phyloP scores from a whole-genome alignment of 2,113 vertebrate species.

The Alexandromys fortis region DNA sequence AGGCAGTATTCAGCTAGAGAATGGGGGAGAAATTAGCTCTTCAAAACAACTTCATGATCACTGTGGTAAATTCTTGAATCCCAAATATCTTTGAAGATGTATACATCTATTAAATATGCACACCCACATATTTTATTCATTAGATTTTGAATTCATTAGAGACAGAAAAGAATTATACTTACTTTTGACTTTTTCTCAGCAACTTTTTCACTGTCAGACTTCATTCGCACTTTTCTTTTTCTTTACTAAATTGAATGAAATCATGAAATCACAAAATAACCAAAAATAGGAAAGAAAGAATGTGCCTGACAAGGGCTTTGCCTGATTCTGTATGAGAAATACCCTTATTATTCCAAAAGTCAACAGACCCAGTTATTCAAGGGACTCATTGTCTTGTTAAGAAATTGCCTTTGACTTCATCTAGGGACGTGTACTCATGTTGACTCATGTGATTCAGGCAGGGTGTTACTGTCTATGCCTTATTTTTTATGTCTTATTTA shows the following conservation, averaged over 20 bases:
- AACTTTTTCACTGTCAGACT: not conserved
- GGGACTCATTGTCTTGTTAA: not conserved
- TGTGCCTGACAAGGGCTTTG: not conserved
- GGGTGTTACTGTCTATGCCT: not conserved
- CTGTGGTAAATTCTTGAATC: not conserved
- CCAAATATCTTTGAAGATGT: not conserved
- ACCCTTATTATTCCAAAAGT: not conserved
- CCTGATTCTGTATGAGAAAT: not conserved
- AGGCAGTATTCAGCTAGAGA: not conserved
- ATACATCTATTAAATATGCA: not conserved
- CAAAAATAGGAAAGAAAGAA: not conserved
- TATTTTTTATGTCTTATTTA: too few relatives aligned
- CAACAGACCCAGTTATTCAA: not conserved
- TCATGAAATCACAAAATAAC: not conserved
- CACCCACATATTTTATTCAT: not conserved
- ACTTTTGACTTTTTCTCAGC: not conserved
- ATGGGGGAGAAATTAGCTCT: not conserved
- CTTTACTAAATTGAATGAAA: not conserved
- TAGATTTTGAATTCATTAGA: not conserved
- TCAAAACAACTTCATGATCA: not conserved
- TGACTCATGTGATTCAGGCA: not conserved
- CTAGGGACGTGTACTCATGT: not conserved
- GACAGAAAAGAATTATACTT: constrained; percentile 7
- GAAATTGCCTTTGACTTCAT: not conserved
- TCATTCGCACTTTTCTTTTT: not conserved